phyloP scores from a whole-genome alignment of 2,888 invertebrate genomes.

The Tetheella fluctuosa region DNA sequence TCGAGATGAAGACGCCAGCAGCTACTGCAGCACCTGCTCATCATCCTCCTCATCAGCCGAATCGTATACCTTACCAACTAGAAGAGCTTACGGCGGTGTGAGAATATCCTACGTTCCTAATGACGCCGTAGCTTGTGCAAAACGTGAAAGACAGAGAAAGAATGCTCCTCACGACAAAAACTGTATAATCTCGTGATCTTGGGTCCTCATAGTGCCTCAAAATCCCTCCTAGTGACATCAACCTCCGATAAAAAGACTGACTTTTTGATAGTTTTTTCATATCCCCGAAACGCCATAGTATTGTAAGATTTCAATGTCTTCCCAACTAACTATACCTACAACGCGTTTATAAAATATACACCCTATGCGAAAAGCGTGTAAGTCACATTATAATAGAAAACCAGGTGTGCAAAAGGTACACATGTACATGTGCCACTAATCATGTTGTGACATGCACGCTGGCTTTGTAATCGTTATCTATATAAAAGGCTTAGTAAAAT shows the following conservation, averaged over 20 bases:
- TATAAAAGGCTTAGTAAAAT: constrained; percentile 49
- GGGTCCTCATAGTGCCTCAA: constrained; percentile 55
- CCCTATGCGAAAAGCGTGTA: constrained; percentile 33
- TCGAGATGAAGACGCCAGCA: constrained; percentile 87
- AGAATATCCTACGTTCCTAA: constrained; percentile 97
- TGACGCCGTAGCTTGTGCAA: constrained; percentile 93
- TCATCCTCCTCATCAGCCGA: constrained; percentile 95
- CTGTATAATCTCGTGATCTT: constrained; percentile 93
- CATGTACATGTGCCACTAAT: constrained; percentile 41
- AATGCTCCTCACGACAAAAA: constrained; percentile 90
- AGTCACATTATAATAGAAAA: constrained; percentile 32
- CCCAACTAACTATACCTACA: constrained; percentile 26
- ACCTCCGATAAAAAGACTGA: constrained; percentile 82
- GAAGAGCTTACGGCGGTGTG: constrained; percentile 93
- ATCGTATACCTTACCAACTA: constrained; percentile 92
- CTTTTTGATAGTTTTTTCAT: constrained; percentile 66
- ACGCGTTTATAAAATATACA: neutral
- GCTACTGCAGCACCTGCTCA: constrained; percentile 95
- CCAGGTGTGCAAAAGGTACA: constrained; percentile 50
- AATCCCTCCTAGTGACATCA: constrained; percentile 65
- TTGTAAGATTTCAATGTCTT: constrained; percentile 56
- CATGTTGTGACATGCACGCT: constrained; percentile 60
- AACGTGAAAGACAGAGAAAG: constrained; percentile 85
- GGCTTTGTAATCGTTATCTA: constrained; percentile 42
- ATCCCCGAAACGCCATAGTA: constrained; percentile 75